Conservation (phyloP, 2,888 invertebrate species). For the Pandemis corylana region DNA sequence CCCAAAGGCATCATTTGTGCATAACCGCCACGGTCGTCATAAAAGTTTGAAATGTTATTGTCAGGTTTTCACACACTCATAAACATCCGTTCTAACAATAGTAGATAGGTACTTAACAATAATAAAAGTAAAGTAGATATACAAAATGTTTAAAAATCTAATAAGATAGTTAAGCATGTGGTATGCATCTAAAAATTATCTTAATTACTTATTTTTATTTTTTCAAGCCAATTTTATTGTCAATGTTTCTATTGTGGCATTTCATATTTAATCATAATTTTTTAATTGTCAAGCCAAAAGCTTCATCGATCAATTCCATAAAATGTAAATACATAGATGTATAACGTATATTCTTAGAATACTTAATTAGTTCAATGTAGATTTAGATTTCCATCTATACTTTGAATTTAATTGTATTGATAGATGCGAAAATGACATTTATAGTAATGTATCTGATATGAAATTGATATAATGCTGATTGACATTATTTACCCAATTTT, state of each 20-base stretch:
- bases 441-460: conserved; percentile 68
- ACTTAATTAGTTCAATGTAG: conserved; percentile 31
- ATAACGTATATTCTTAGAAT: conserved; percentile 32
- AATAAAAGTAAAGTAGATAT: conserved; percentile 33
- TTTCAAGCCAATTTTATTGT: conserved; percentile 58
- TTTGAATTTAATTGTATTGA: conserved; percentile 56
- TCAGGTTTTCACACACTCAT: conserved; percentile 18
- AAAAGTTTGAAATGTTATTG: not conserved
- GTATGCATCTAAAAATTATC: conserved; percentile 52
- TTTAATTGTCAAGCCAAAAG: conserved; percentile 42
- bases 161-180: conserved; percentile 56
- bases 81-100: conserved; percentile 24
- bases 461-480: conserved; percentile 81
- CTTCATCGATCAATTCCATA: conserved; percentile 46
- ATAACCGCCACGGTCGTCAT: not conserved
- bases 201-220: conserved; percentile 44
- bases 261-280: conserved; percentile 9
- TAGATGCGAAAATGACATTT: conserved; percentile 61
- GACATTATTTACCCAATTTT: conserved; percentile 75
- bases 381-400: conserved; percentile 29
- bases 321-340: conserved; percentile 40
- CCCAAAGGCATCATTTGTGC: conserved; percentile 3
- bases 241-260: conserved; percentile 55
- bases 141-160: conserved; percentile 41
- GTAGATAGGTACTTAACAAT: conserved; percentile 31